Conservation (phyloP, 2,888 invertebrate species). For the Steinernema hermaphroditum region DNA sequence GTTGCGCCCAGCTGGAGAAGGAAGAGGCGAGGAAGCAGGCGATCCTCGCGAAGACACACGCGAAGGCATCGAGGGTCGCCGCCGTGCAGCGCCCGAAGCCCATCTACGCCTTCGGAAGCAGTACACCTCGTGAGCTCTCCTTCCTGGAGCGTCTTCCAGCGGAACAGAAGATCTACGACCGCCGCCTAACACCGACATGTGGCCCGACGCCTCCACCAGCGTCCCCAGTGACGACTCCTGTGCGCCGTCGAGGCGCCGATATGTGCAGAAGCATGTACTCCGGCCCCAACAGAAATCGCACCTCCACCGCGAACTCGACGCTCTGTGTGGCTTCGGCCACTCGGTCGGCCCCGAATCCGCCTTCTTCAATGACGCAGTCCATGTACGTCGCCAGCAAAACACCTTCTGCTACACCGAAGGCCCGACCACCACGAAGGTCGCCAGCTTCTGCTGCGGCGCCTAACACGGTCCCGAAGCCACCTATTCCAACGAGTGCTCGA, state of each 20-base stretch:
- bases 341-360: conserved; percentile 11
- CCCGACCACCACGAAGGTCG: neutral
- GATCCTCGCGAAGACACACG: conserved; percentile 55
- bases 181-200: conserved; percentile 13
- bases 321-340: conserved; percentile 14
- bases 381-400: conserved; percentile 17
- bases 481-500: neutral
- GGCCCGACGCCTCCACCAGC: conserved; percentile 18
- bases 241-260: neutral
- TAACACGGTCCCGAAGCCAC: neutral
- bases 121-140: conserved; percentile 59
- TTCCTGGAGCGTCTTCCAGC: conserved; percentile 50
- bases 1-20: conserved; percentile 47
- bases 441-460: neutral
- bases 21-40: conserved; percentile 47
- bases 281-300: conserved; percentile 11
- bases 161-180: conserved; percentile 36
- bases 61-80: conserved; percentile 55
- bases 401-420: conserved; percentile 6
- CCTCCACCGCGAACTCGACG: conserved; percentile 14
- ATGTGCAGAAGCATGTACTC: conserved; percentile 21
- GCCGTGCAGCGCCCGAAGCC: conserved; percentile 42
- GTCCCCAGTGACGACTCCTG: conserved; percentile 8
- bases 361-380: conserved; percentile 16
- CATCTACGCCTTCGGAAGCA: conserved; percentile 62